Evolutionary conservation across 2,797 vertebrate species (phyloP).

Genomic region (Sebastes paucispinis): DNA sequence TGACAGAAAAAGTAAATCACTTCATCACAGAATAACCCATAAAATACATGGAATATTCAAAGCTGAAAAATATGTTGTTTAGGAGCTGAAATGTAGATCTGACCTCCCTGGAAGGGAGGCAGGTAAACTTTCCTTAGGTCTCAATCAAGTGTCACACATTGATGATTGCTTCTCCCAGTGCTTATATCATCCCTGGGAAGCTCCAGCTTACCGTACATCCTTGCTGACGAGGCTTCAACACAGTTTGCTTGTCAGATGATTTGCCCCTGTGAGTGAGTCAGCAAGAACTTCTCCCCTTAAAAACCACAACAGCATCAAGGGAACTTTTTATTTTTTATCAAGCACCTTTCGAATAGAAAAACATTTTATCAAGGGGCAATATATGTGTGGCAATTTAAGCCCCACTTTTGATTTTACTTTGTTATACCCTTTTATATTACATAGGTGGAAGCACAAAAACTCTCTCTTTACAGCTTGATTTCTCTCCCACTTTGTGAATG

Average conservation of each 20-base stretch:
- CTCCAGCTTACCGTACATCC: not conserved
- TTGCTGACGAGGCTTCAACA: constrained; percentile 25
- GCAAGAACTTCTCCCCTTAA: constrained; percentile 13
- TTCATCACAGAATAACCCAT: not conserved
- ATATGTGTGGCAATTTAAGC: not conserved
- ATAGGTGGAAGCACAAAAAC: not conserved
- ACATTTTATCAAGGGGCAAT: not conserved
- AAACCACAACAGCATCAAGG: not conserved
- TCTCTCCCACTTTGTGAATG: not conserved
- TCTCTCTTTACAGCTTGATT: not conserved
- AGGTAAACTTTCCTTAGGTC: not conserved
- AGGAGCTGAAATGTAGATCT: not conserved
- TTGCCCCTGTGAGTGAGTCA: constrained; percentile 9
- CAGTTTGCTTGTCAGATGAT: constrained; percentile 2
- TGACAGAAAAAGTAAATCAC: not conserved
- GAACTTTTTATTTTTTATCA: not conserved
- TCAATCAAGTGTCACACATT: not conserved
- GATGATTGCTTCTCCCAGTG: not conserved
- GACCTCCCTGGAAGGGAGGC: not conserved
- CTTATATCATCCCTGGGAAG: constrained; percentile 3
- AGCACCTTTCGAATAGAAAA: not conserved
- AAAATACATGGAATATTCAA: not conserved
- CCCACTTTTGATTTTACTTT: not conserved
- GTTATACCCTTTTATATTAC: not conserved
- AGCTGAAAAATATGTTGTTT: not conserved